Base-by-base conservation (phyloP, 2,888 invertebrate genomes). In the Epinotia demarniana region DNA sequence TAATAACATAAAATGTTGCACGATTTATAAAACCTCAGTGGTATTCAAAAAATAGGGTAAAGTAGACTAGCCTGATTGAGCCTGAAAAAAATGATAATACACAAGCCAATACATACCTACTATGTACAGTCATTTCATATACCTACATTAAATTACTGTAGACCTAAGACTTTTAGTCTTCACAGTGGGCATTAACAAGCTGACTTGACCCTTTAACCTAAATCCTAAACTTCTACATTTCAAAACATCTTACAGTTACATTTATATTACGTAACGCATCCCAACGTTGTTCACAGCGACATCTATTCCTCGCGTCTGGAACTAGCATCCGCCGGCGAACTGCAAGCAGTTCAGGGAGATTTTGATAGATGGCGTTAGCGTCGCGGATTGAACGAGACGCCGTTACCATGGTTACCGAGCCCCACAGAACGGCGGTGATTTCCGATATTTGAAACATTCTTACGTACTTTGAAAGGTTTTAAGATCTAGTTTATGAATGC, bases 221-320 rank as follows among this genome's bases (percentile, higher is more conserved):
- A 39, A 57, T 3, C 43, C 4, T 27, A 27, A 39, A n/a, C 53
- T n/a, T 53, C 8, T 6, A 67, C n/a, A 73, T 69, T 62, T 61
- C 11, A 49, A 61, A 69, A 18, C 16, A n/a, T 49, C 13, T 43
- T 43, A 53, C 70, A 75, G 75, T 75, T 75, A 70, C 64, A 60
- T 71, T 57, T 39, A 64, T 39, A 57, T 69, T 69, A 69, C 46
- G 69, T 69, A 60, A 69, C 43, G 3, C 13, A 16, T 43, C 11
- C 19, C 3, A 64, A 64, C 19, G 49, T 53, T 19, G n/a, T 43
- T n/a, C n/a, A n/a, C 11, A 53, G 68, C 77, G 77, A 72, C 77
- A 77, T 72, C 77, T 77, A 46, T 57, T 8, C 8, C 4, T 43
- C 4, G 2, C 2, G 16, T 19, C 13, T n/a, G 55, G 67, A 71